These are phyloP conservation scores for Chauna torquata DNA, from an alignment of 2,113 vertebrate species.

Conservation along the genomic window DNA sequence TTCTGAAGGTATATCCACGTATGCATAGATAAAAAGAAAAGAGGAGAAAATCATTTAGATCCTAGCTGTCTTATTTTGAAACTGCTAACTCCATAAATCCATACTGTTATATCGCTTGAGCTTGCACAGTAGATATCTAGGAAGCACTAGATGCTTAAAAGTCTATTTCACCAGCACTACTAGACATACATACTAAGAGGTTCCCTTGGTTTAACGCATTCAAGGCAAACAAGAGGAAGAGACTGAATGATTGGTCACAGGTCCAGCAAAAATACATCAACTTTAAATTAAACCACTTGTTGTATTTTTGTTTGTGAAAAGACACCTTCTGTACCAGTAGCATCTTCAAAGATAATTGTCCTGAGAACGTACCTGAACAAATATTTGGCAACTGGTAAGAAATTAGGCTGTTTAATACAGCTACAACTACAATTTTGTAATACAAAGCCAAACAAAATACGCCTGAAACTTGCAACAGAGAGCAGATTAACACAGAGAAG, in stretches of 20 bases:
- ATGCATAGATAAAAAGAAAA: neutral
- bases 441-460: neutral
- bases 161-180: neutral
- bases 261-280: neutral
- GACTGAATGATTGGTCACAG: neutral
- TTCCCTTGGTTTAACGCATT: neutral
- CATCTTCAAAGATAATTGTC: neutral
- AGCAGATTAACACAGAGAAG: neutral
- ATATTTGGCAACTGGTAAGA: neutral
- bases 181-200: neutral
- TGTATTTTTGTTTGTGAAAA: constrained; percentile 6
- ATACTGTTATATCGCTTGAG: neutral
- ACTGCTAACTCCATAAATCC: neutral
- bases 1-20: neutral
- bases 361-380: neutral
- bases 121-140: neutral
- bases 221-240: neutral
- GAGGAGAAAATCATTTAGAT: neutral
- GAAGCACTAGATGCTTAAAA: neutral
- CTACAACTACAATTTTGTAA: neutral
- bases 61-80: neutral
- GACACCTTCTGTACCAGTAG: neutral
- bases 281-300: constrained; percentile 18
- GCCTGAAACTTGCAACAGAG: neutral
- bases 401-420: neutral